phyloP scores from a whole-genome alignment of 2,888 invertebrate genomes.

The Dioctria linearis region DNA sequence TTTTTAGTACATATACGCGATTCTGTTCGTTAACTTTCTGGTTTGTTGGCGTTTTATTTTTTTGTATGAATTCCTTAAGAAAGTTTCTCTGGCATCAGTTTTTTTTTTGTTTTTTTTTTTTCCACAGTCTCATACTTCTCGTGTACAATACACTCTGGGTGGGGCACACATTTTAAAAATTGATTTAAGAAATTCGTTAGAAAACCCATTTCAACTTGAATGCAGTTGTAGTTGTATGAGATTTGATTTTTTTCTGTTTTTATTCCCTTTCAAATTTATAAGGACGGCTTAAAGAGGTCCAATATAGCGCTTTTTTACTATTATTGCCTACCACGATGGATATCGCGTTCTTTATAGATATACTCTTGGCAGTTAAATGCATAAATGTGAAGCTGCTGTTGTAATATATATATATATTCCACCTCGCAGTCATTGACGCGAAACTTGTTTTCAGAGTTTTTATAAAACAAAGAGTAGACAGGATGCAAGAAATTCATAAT shows the following conservation, averaged over 20 bases:
- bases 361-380: too few species aligned
- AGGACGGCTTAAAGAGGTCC: too few species aligned
- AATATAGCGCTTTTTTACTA: too few species aligned
- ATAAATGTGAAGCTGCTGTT: too few species aligned
- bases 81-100: constrained; percentile 7
- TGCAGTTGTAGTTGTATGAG: background rate
- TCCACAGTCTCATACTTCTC: background rate
- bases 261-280: too few species aligned
- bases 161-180: background rate
- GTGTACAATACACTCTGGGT: constrained; percentile 8
- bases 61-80: constrained; percentile 27
- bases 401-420: too few species aligned
- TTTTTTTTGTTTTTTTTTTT: background rate
- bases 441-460: too few species aligned
- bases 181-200: constrained; percentile 12
- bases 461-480: too few species aligned
- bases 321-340: too few species aligned
- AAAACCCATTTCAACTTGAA: constrained; percentile 23
- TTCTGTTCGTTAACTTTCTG: constrained; percentile 7
- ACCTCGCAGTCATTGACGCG: too few species aligned
- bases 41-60: constrained; percentile 19
- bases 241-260: background rate
- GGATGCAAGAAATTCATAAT: too few species aligned
- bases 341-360: too few species aligned
- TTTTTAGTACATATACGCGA: background rate